Conservation (phyloP, 2,888 invertebrate species). For the Acleris holmiana region DNA sequence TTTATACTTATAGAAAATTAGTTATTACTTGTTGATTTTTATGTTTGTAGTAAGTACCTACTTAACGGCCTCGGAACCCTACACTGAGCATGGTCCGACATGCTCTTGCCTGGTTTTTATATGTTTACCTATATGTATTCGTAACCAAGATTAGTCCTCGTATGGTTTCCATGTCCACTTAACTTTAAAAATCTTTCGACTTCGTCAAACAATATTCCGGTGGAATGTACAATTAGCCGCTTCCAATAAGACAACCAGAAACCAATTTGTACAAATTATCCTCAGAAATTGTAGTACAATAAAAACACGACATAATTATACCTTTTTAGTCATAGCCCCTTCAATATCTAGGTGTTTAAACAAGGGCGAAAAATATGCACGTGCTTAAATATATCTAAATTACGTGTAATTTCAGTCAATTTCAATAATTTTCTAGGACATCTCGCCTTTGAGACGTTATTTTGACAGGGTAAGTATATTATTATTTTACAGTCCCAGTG, state of each 20-base stretch:
- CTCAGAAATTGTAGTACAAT: constrained; percentile 19
- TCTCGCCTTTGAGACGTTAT: constrained; percentile 12
- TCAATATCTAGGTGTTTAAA: constrained; percentile 24
- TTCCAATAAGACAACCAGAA: constrained; percentile 20
- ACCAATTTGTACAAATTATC: constrained; percentile 34
- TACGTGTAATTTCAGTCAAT: constrained; percentile 23
- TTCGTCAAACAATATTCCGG: neutral
- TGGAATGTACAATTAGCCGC: neutral
- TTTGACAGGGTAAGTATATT: constrained; percentile 15
- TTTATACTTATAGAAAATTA: too few relatives aligned
- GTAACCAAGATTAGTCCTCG: too few relatives aligned
- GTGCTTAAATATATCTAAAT: constrained; percentile 27
- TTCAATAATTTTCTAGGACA: constrained; percentile 18
- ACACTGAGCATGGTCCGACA: too few relatives aligned
- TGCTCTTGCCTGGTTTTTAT: too few relatives aligned
- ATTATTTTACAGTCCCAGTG: constrained; percentile 7
- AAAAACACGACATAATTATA: constrained; percentile 26
- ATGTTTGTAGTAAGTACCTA: too few relatives aligned
- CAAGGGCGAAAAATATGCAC: constrained; percentile 13
- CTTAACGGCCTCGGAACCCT: too few relatives aligned
- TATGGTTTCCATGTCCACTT: too few relatives aligned
- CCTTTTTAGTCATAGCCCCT: constrained; percentile 15
- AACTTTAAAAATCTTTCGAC: constrained; percentile 4
- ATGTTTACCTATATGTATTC: too few relatives aligned
- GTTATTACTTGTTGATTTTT: too few relatives aligned